Evolutionary conservation across 2,113 vertebrate genomes (phyloP).

Genomic region (Callopanchax toddi): DNA sequence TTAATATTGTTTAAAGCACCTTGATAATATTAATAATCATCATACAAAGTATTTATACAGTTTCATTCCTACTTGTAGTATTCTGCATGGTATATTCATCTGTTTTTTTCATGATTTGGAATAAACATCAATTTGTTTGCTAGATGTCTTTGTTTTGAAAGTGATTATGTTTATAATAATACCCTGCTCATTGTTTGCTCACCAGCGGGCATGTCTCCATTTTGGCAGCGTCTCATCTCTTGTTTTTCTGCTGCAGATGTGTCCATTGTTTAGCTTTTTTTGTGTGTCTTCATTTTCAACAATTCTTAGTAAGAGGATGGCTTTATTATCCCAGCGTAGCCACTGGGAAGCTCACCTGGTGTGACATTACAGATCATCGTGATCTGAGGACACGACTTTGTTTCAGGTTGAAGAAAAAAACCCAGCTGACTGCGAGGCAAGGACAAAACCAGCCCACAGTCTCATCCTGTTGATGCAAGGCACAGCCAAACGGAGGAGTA

Average conservation of each 20-base stretch:
- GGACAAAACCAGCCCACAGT: constrained; percentile 17
- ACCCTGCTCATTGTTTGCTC: constrained; percentile 16
- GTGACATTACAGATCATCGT: constrained; percentile 35
- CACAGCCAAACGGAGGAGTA: constrained; percentile 8
- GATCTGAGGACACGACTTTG: constrained; percentile 39
- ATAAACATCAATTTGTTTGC: constrained; percentile 2
- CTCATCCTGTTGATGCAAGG: constrained; percentile 6
- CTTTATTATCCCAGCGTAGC: constrained; percentile 45
- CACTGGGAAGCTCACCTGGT: constrained; percentile 52
- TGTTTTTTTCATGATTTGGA: background rate
- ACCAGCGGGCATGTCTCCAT: constrained; percentile 23
- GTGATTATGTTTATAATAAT: constrained; percentile 13
- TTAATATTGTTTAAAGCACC: too few relatives aligned
- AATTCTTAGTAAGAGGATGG: constrained; percentile 28
- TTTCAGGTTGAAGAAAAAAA: constrained; percentile 30
- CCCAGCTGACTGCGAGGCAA: constrained; percentile 28
- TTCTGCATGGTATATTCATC: too few relatives aligned
- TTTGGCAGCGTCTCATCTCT: constrained; percentile 16
- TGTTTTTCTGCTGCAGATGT: constrained; percentile 46
- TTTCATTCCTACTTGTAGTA: too few relatives aligned
- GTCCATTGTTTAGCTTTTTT: constrained; percentile 46
- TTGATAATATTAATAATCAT: too few relatives aligned
- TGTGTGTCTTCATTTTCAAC: constrained; percentile 24
- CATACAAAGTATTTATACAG: too few relatives aligned
- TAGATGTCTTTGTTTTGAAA: constrained; percentile 12